These are phyloP conservation scores for Neotoxoptera formosana DNA, from an alignment of 1,140 invertebrate species.

Conservation along the genomic window DNA sequence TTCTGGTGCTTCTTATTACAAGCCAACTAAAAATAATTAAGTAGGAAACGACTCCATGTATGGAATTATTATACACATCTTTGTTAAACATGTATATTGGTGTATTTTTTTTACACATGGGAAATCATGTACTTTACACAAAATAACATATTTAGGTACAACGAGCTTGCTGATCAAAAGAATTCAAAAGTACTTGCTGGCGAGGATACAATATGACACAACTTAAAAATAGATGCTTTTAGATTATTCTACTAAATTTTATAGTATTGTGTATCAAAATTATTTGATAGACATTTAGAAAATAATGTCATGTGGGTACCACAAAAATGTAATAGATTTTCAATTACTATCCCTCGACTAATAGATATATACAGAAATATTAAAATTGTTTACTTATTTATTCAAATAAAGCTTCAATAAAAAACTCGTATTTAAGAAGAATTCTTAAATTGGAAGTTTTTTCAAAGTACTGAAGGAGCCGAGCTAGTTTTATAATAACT, in stretches of 20 bases:
- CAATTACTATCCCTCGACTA: too few species aligned
- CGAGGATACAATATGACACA: too few species aligned
- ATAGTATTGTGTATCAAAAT: too few species aligned
- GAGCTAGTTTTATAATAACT: background rate
- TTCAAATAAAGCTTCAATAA: background rate
- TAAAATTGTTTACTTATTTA: too few species aligned
- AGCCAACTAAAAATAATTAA: slow-evolving; percentile 74
- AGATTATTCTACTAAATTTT: too few species aligned
- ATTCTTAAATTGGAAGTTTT: too few species aligned
- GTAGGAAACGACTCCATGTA: background rate
- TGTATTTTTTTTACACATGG: background rate
- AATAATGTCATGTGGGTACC: too few species aligned
- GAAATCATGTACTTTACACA: background rate
- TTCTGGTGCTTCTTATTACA: slow-evolving; percentile 93
- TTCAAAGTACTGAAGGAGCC: too few species aligned
- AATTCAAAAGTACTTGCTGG: background rate
- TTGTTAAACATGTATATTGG: background rate
- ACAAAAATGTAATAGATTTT: too few species aligned
- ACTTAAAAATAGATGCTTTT: too few species aligned
- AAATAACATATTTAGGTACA: background rate
- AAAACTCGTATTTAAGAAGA: too few species aligned
- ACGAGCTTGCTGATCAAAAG: background rate
- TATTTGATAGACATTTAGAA: too few species aligned
- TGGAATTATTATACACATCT: background rate
- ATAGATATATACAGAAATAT: background rate